phyloP scores from a whole-genome alignment of 2,888 invertebrate genomes.

The Coenonympha glycerion region DNA sequence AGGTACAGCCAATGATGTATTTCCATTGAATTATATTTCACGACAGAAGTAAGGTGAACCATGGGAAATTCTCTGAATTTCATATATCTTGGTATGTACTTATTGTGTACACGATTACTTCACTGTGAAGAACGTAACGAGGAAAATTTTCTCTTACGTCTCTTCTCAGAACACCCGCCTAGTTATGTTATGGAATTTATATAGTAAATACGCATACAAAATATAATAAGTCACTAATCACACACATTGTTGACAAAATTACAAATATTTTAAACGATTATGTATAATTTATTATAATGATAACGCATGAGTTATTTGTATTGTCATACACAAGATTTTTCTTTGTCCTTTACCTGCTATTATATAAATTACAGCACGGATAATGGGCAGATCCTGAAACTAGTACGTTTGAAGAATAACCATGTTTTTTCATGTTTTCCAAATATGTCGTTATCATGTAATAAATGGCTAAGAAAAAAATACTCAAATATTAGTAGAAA shows the following conservation, averaged over 20 bases:
- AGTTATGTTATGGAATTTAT: not conserved
- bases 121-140: constrained; percentile 6
- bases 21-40: constrained; percentile 23
- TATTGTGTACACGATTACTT: constrained; percentile 22
- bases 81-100: constrained; percentile 8
- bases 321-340: too few species aligned
- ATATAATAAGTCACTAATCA: not conserved
- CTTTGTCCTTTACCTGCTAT: too few species aligned
- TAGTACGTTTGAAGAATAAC: too few species aligned
- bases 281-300: not conserved
- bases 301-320: too few species aligned
- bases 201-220: not conserved
- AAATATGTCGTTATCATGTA: too few species aligned
- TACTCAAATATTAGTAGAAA: too few species aligned
- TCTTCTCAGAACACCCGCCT: not conserved
- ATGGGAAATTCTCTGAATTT: constrained; percentile 25
- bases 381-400: not conserved
- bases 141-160: constrained; percentile 12
- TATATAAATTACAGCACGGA: too few species aligned
- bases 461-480: too few species aligned
- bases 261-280: not conserved
- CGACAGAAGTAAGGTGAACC: constrained; percentile 19
- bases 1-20: not conserved
- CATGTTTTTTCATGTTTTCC: too few species aligned
- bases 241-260: not conserved